A percentile compares a stretch with the other conserved stretches of the same genome.
phyloP scores from a whole-genome alignment of 2,113 vertebrate genomes.

The Paraplagusia blochii region DNA sequence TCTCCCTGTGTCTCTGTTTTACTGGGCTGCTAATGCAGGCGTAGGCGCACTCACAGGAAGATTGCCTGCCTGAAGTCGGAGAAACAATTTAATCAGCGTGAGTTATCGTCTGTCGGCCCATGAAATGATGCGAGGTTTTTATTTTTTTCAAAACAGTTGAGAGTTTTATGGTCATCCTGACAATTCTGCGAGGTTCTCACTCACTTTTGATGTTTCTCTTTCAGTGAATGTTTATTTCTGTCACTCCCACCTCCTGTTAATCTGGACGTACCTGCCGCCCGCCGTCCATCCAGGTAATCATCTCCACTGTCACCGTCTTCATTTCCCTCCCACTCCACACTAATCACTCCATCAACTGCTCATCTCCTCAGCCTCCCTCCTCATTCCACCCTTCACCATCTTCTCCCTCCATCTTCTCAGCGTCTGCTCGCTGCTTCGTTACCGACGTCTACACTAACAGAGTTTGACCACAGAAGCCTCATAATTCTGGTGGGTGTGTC shows the following conservation, averaged over 20 bases:
- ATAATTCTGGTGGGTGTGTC: constrained; percentile 55
- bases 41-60: background rate
- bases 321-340: constrained; percentile 47
- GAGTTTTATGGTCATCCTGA: constrained; percentile 1
- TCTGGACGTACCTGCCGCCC: background rate
- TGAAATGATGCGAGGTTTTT: constrained; percentile 3
- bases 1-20: constrained; percentile 24
- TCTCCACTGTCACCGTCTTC: constrained; percentile 47
- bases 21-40: background rate
- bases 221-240: constrained; percentile 6
- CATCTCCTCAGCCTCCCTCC: constrained; percentile 36
- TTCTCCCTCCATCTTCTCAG: constrained; percentile 48
- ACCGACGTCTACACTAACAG: constrained; percentile 60
- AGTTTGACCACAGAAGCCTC: constrained; percentile 72
- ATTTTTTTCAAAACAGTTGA: background rate
- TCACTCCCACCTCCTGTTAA: background rate
- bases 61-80: background rate
- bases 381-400: constrained; percentile 46
- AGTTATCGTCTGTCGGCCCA: constrained; percentile 6
- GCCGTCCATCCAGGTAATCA: constrained; percentile 48
- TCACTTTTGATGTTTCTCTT: constrained; percentile 7
- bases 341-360: constrained; percentile 58
- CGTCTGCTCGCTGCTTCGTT: constrained; percentile 44
- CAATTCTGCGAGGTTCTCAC: constrained; percentile 3
- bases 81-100: constrained; percentile 26